Evolutionary conservation across 2,113 vertebrate genomes (phyloP).

Genomic region (Willisornis vidua): DNA sequence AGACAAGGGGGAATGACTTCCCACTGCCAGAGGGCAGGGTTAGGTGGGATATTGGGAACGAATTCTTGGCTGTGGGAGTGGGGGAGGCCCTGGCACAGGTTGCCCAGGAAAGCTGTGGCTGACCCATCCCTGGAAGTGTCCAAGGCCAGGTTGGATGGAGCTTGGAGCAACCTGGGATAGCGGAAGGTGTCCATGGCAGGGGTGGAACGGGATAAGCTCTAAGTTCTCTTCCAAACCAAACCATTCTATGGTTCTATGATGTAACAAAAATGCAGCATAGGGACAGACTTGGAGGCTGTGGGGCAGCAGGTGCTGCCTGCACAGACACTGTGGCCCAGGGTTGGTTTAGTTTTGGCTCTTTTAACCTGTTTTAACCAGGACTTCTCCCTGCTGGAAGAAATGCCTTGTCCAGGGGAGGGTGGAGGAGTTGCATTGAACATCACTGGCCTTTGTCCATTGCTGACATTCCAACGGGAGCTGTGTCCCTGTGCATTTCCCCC

Average conservation of each 20-base stretch:
- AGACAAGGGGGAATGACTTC: not conserved
- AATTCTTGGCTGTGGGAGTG: not conserved
- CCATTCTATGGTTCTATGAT: not conserved
- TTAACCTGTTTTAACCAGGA: not conserved
- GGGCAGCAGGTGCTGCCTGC: not conserved
- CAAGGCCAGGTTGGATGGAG: not conserved
- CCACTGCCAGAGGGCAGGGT: not conserved
- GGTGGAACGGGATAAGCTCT: not conserved
- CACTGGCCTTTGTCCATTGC: not conserved
- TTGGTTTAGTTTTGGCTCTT: not conserved
- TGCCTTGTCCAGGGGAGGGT: not conserved
- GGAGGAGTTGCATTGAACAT: fast-evolving
- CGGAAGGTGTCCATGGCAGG: not conserved
- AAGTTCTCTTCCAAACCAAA: not conserved
- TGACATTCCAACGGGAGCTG: not conserved
- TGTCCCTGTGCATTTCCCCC: not conserved
- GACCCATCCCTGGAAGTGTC: not conserved
- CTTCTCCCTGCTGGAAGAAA: not conserved
- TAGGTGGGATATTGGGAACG: not conserved
- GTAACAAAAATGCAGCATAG: not conserved
- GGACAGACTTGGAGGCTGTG: not conserved
- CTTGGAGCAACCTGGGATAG: not conserved
- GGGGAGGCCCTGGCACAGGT: not conserved
- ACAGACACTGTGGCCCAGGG: not conserved
- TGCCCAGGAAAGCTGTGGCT: not conserved